Percentiles rank a stretch among this genome's conserved stretches.
Evolutionary conservation across 2,113 vertebrate genomes (phyloP).

Genomic region (Microcebus ravelobensis): DNA sequence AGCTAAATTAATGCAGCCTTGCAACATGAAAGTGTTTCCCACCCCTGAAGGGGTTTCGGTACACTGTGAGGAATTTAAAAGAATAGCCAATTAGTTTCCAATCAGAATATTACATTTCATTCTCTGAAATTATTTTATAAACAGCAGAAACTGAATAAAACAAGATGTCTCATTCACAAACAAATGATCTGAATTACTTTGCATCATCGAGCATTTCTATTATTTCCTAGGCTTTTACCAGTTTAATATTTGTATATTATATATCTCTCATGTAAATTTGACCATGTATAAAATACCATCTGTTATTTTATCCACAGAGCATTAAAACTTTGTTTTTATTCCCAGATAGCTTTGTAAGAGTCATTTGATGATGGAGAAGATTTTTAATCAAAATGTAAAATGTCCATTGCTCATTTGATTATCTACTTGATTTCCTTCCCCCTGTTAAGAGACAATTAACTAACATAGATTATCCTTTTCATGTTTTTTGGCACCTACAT

Average conservation of each 20-base stretch:
- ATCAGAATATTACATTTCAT: conserved; percentile 30
- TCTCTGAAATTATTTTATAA: conserved; percentile 41
- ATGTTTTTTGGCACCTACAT: conserved; percentile 37
- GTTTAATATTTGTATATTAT: neutral
- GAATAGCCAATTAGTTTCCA: neutral
- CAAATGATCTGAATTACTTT: neutral
- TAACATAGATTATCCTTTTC: conserved; percentile 55
- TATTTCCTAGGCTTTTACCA: conserved; percentile 18
- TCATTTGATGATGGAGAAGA: conserved; percentile 50
- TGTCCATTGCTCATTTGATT: conserved; percentile 54
- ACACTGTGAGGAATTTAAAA: neutral
- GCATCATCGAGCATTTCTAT: neutral
- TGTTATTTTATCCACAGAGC: neutral
- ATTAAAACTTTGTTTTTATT: neutral
- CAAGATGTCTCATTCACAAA: neutral
- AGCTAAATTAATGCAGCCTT: too few species aligned
- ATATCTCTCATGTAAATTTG: neutral
- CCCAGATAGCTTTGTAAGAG: conserved; percentile 42
- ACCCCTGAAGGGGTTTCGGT: neutral
- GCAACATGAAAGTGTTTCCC: too few species aligned
- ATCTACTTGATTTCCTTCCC: conserved; percentile 49
- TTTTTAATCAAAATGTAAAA: conserved; percentile 69
- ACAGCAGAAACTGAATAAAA: conserved; percentile 42
- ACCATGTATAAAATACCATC: conserved; percentile 6
- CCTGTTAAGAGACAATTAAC: conserved; percentile 42